These are phyloP conservation scores for Zaprionus gabonicus DNA, from an alignment of 1,140 invertebrate species.

Conservation along the genomic window DNA sequence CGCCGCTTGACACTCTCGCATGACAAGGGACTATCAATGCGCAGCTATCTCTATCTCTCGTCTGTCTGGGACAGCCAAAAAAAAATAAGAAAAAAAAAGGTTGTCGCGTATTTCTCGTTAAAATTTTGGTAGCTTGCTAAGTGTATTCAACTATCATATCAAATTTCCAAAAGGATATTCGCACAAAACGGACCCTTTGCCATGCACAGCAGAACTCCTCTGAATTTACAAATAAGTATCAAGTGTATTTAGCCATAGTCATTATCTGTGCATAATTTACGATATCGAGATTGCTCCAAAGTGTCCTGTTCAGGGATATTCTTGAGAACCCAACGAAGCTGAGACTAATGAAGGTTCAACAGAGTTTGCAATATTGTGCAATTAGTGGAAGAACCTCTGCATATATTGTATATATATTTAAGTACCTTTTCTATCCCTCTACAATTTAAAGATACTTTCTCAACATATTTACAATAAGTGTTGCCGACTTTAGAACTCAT, in stretches of 20 bases:
- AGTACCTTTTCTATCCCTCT: too few relatives aligned
- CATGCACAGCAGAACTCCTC: neutral
- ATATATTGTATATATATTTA: too few relatives aligned
- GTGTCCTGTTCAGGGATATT: neutral
- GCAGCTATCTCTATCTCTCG: slow-evolving; percentile 34
- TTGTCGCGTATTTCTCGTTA: slow-evolving; percentile 43
- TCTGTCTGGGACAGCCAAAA: slow-evolving; percentile 17
- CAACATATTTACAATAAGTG: too few relatives aligned
- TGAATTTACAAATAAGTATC: neutral
- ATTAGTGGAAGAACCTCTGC: too few relatives aligned
- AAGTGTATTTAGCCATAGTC: neutral
- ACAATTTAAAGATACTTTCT: too few relatives aligned
- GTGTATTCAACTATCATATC: slow-evolving; percentile 39
- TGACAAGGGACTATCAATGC: slow-evolving; percentile 65
- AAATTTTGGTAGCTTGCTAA: slow-evolving; percentile 40
- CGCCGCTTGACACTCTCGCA: slow-evolving; percentile 45
- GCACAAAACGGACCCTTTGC: neutral
- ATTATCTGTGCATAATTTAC: neutral
- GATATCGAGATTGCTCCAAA: neutral
- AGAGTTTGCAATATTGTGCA: too few relatives aligned
- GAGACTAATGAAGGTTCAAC: too few relatives aligned
- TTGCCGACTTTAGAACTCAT: too few relatives aligned
- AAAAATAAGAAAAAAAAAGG: slow-evolving; percentile 32
- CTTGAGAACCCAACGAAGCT: too few relatives aligned
- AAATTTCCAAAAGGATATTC: slow-evolving; percentile 16